Percentiles rank a stretch among this genome's conserved stretches.
Evolutionary conservation across 2,888 invertebrate species (phyloP).

Genomic region (Apamea sordens): DNA sequence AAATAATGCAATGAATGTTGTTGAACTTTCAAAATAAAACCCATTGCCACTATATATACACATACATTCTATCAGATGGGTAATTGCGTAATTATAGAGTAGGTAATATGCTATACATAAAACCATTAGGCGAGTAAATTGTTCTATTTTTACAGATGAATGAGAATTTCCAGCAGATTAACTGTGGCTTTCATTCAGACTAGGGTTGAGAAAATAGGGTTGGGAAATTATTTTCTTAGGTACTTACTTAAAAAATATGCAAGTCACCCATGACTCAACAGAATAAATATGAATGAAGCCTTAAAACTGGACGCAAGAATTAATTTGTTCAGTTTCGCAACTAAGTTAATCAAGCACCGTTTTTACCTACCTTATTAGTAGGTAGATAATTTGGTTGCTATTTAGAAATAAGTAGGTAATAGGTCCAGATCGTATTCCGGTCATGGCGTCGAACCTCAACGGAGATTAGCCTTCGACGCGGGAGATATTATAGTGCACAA

Average conservation of each 20-base stretch:
- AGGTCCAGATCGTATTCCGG: too few species aligned
- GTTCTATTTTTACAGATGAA: background rate
- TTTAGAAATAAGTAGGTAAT: background rate
- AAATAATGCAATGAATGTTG: background rate
- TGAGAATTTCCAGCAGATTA: background rate
- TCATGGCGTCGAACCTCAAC: too few species aligned
- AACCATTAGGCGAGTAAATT: background rate
- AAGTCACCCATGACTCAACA: background rate
- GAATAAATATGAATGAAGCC: background rate
- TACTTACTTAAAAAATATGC: background rate
- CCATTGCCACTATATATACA: too few species aligned
- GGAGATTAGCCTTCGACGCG: too few species aligned
- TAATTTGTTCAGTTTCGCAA: background rate
- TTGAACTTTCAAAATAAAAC: background rate
- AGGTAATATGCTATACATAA: background rate
- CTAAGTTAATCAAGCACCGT: background rate
- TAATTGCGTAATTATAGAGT: background rate
- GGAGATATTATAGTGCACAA: too few species aligned
- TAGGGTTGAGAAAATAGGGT: background rate
- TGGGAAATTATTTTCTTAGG: background rate
- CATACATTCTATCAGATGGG: too few species aligned
- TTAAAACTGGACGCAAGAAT: background rate
- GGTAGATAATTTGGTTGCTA: background rate
- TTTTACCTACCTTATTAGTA: background rate
- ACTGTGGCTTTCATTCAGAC: background rate